Evolutionary conservation across 1,140 invertebrate species (phyloP).

Genomic region (Meloidogyne hapla): DNA sequence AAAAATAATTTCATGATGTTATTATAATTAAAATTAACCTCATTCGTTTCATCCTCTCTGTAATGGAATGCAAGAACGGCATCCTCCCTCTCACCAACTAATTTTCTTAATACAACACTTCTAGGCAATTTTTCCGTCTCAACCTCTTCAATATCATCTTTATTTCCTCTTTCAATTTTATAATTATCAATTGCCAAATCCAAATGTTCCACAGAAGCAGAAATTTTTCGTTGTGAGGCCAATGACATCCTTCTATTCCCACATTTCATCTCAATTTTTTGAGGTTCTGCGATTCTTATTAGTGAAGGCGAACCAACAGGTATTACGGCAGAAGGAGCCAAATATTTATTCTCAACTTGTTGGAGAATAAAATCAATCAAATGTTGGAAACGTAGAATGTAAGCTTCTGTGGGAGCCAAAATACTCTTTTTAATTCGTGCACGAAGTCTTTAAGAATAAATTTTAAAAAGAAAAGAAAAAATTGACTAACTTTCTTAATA

Average conservation of each 20-base stretch:
- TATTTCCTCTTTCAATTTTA: neutral
- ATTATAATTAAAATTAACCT: neutral
- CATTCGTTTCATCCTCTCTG: conserved; percentile 50
- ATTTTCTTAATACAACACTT: conserved; percentile 42
- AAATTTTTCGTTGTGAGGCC: conserved; percentile 15
- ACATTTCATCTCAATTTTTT: conserved; percentile 15
- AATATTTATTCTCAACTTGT: conserved; percentile 25
- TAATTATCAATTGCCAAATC: conserved; percentile 5
- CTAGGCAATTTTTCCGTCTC: conserved; percentile 45
- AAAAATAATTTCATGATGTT: too few relatives aligned
- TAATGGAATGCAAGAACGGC: conserved; percentile 55
- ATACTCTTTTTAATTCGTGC: neutral
- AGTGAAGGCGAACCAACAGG: neutral
- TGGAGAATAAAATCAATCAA: conserved; percentile 48
- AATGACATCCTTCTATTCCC: conserved; percentile 10
- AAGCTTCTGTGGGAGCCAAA: conserved; percentile 33
- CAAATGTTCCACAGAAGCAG: neutral
- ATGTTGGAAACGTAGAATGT: conserved; percentile 37
- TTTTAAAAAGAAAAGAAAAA: neutral
- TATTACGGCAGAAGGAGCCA: conserved; percentile 16
- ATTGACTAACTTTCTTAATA: conserved; percentile 40
- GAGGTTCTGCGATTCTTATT: neutral
- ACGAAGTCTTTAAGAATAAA: neutral
- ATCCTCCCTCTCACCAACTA: conserved; percentile 35
- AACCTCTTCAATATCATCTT: neutral